Evolutionary conservation across 2,888 invertebrate genomes (phyloP), one percentile per base, ranked within the genome.

Genomic region (Microdon myrmicae): DNA sequence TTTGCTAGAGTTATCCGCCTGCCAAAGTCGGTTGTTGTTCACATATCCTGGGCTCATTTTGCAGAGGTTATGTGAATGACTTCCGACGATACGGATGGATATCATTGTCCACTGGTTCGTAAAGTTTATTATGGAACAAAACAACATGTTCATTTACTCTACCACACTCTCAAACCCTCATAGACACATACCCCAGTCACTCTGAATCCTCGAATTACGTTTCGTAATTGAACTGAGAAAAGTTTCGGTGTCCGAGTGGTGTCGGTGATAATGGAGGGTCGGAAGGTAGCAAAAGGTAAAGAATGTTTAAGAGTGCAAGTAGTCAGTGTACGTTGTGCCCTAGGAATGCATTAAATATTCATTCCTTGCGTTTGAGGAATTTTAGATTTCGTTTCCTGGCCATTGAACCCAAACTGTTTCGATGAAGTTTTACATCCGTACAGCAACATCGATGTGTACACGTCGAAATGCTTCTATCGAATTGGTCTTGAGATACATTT

Each of bases 101-200:
- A 64, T 64, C 64, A 64, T 64, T 64, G 64, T 64, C 64, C 64
- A 64, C 64, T 58, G 58, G 64, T 37, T 64, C 64, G 64, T 64
- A 64, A 64, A 58, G 64, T 64, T 64, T 64, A 64, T 64, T 64
- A 64, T 53, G 41, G 64, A 51, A 58, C 64, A 64, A 58, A 64
- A 64, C 58, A 58, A 64, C 64, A 51, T 29, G 61, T 41, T 58
- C 28, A 49, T 61, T 56, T 56, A 34, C 49, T 44, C 37, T 9
- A n/a, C n/a, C 35, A 34, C 29, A 19, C 20, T 13, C 34, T 3
- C 13, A 8, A 7, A 14, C 7, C 22, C 37, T 5, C 12, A 14
- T 20, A 41, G 13, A 35, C 3, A 19, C 29, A 14, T n/a, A 47
- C 37, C 22, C 32, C 26, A 20, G 23, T 28, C n/a, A 8, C 26